phyloP scores from a whole-genome alignment of 2,113 vertebrate species.

The Chamaetylas fuelleborni region DNA sequence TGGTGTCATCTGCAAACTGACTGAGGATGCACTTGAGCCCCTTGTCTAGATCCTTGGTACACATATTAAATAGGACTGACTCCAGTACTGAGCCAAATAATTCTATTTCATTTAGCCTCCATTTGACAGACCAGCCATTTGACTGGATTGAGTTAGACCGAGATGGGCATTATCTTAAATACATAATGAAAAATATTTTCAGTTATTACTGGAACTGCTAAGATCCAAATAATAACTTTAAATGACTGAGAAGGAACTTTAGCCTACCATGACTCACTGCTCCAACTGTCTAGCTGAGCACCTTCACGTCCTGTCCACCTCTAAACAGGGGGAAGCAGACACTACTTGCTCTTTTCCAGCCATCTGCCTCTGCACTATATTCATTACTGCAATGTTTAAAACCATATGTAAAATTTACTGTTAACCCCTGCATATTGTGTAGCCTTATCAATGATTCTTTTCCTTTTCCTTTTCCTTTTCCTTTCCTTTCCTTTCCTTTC shows the following conservation, averaged over 20 bases:
- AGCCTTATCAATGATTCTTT: background rate
- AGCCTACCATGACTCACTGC: background rate
- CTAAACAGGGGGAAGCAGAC: background rate
- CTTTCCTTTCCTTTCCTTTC: no score
- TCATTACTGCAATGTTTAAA: background rate
- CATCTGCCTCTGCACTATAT: background rate
- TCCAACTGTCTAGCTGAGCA: background rate
- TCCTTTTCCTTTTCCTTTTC: background rate
- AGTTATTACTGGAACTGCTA: background rate
- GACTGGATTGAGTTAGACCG: background rate
- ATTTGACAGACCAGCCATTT: background rate
- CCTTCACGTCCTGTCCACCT: background rate
- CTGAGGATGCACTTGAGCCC: background rate
- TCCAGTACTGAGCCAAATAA: background rate
- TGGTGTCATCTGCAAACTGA: background rate
- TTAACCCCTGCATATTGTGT: background rate
- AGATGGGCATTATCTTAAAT: background rate
- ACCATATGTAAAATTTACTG: background rate
- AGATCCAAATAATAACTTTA: background rate
- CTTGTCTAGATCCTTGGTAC: background rate
- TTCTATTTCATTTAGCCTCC: background rate
- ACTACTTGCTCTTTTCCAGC: background rate
- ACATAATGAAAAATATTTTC: background rate
- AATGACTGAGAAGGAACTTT: background rate
- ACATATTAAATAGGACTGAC: background rate